These are phyloP conservation scores for Meriones psammophilus DNA, from an alignment of 2,797 vertebrate species.

Conservation along the genomic window DNA sequence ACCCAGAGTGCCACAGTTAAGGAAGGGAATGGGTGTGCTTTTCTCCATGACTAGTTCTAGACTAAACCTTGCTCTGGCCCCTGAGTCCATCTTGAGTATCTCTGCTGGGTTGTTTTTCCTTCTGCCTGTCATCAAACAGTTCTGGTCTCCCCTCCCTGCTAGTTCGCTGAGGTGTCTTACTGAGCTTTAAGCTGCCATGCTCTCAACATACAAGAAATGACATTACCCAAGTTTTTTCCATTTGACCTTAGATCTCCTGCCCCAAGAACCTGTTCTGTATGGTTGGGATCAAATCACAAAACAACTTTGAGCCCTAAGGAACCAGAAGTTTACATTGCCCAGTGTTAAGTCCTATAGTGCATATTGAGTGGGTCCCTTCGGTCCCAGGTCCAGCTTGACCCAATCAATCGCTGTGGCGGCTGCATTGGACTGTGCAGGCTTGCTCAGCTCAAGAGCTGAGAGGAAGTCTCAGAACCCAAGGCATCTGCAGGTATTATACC, in stretches of 20 bases:
- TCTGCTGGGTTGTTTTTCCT: background rate
- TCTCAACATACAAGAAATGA: background rate
- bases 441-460: background rate
- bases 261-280: background rate
- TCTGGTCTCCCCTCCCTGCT: background rate
- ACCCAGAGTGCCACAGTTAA: background rate
- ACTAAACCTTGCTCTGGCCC: background rate
- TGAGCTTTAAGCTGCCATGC: background rate
- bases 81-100: background rate
- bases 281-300: background rate
- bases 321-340: background rate
- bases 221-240: background rate
- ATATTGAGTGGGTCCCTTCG: background rate
- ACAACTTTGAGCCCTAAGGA: background rate
- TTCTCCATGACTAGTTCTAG: background rate
- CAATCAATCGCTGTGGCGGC: background rate
- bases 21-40: background rate
- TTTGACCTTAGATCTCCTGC: background rate
- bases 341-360: background rate
- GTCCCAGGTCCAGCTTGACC: background rate
- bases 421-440: background rate
- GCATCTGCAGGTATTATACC: background rate
- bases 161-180: background rate
- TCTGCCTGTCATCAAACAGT: background rate
- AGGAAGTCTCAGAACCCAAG: background rate